A percentile compares a stretch with the other conserved stretches of the same genome.
Conservation (phyloP, 2,888 invertebrate genomes). For the Hirtodrosophila duncani region DNA sequence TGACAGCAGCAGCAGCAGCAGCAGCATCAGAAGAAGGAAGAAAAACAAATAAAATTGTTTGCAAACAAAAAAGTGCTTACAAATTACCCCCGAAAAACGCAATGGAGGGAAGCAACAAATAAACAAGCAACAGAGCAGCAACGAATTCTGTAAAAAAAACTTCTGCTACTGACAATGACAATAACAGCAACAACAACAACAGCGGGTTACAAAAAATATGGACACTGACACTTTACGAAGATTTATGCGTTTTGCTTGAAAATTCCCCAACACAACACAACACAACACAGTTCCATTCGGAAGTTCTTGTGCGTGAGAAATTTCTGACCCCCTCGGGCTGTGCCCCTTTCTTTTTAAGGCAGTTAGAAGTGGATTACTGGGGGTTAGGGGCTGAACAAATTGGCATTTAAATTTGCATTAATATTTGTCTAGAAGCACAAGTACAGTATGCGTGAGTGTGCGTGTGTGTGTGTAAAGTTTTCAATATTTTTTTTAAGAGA, state of each 20-base stretch:
- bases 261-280: too few species aligned
- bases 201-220: conserved; percentile 54
- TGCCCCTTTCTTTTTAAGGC: conserved; percentile 1
- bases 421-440: conserved; percentile 11
- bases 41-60: conserved; percentile 41
- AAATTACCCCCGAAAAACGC: conserved; percentile 62
- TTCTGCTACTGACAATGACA: conserved; percentile 57
- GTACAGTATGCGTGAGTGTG: conserved; percentile 1
- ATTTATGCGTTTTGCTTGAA: conserved; percentile 69
- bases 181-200: conserved; percentile 33
- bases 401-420: conserved; percentile 54
- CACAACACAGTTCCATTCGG: conserved; percentile 35
- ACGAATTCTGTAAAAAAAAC: not conserved
- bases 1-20: conserved; percentile 12
- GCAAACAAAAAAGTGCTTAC: conserved; percentile 59
- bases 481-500: too few species aligned
- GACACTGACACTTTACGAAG: conserved; percentile 69
- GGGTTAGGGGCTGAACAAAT: conserved; percentile 32
- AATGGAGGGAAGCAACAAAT: conserved; percentile 43
- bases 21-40: not conserved
- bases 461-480: too few species aligned
- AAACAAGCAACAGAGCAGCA: conserved; percentile 6
- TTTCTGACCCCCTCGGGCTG: conserved; percentile 39
- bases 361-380: conserved; percentile 29
- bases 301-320: conserved; percentile 37